Percentiles rank a stretch among this genome's conserved stretches.
Evolutionary conservation across 2,113 vertebrate genomes (phyloP).

Genomic region (Chrysemys picta): DNA sequence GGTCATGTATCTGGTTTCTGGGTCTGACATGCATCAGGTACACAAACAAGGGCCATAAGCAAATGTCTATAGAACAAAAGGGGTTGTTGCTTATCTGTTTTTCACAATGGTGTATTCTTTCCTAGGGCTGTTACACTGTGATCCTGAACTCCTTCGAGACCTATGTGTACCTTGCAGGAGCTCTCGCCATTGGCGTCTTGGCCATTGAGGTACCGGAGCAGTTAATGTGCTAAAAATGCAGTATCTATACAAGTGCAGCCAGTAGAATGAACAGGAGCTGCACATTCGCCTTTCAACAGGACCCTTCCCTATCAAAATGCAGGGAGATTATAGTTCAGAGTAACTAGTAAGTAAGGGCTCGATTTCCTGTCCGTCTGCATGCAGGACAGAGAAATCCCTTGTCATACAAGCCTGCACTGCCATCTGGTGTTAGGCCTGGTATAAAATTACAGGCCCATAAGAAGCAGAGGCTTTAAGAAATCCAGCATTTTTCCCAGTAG

Average conservation of each 20-base stretch:
- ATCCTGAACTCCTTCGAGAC: slow-evolving; percentile 91
- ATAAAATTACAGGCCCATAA: not conserved
- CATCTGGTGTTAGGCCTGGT: not conserved
- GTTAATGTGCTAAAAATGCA: not conserved
- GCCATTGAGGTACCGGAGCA: slow-evolving; percentile 86
- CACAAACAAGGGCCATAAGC: not conserved
- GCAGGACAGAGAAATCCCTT: accelerated
- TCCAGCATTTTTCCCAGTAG: accelerated
- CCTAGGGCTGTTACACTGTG: slow-evolving; percentile 91
- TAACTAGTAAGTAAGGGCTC: not conserved
- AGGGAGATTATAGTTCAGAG: not conserved
- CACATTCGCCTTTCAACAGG: not conserved
- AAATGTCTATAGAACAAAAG: accelerated
- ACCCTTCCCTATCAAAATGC: not conserved
- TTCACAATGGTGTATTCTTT: not conserved
- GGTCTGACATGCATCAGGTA: too few relatives aligned
- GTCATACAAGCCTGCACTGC: not conserved
- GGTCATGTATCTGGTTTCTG: accelerated
- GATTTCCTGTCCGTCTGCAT: not conserved
- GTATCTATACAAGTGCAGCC: accelerated
- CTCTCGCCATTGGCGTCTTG: slow-evolving; percentile 90
- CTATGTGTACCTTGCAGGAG: slow-evolving; percentile 92
- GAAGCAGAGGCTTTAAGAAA: not conserved
- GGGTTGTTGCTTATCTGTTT: not conserved
- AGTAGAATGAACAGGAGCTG: not conserved